These are phyloP conservation scores for Darevskia nairensis DNA, from an alignment of 2,797 vertebrate genomes.

Conservation along the genomic window DNA sequence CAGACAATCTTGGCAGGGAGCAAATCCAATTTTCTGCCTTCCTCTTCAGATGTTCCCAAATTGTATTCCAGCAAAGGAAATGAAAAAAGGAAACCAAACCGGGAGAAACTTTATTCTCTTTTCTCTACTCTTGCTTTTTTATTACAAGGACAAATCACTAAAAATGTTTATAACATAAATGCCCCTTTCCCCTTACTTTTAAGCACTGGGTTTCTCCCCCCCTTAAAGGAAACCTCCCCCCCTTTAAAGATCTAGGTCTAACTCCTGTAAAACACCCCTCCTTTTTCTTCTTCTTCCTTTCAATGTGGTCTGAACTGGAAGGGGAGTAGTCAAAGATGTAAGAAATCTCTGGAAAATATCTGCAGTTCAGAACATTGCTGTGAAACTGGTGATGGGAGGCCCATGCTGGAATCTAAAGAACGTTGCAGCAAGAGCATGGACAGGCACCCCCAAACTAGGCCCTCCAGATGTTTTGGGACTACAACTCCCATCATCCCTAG, in stretches of 20 bases:
- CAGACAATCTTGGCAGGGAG: background rate
- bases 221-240: too few species aligned
- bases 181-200: conserved; percentile 37
- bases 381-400: conserved; percentile 46
- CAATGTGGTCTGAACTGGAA: background rate
- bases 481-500: too few species aligned
- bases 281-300: background rate
- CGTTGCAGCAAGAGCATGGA: too few species aligned
- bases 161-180: conserved; percentile 58
- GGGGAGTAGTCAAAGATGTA: background rate
- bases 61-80: conserved; percentile 70
- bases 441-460: too few species aligned
- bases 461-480: too few species aligned
- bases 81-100: conserved; percentile 62
- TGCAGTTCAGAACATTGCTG: conserved; percentile 52
- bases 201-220: background rate
- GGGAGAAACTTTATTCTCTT: conserved; percentile 23
- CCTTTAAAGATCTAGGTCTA: background rate
- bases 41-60: conserved; percentile 62
- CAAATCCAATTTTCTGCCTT: conserved; percentile 32
- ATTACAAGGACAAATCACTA: conserved; percentile 62
- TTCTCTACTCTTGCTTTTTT: conserved; percentile 59
- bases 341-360: conserved; percentile 50
- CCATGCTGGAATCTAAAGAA: background rate
- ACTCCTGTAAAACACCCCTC: too few species aligned